phyloP scores from a whole-genome alignment of 2,113 vertebrate species.

The Paramisgurnus dabryanus region DNA sequence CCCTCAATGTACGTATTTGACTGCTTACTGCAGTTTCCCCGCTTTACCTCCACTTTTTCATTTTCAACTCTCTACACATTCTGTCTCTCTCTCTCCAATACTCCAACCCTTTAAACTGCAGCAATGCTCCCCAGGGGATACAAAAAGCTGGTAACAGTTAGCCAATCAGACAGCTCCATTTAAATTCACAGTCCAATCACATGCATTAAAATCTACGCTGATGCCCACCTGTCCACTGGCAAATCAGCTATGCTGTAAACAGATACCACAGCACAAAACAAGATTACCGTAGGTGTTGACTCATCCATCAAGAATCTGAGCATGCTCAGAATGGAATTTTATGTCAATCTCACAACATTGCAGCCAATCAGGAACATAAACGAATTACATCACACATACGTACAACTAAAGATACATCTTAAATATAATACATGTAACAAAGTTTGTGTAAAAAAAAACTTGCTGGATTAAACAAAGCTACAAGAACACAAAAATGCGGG shows the following conservation, averaged over 20 bases:
- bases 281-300: constrained; percentile 11
- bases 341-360: background rate
- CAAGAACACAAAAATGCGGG: background rate
- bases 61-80: constrained; percentile 5
- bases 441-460: too few relatives aligned
- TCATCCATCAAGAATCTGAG: constrained; percentile 10
- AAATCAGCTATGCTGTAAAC: constrained; percentile 40
- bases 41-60: background rate
- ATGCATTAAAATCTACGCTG: constrained; percentile 61
- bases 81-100: background rate
- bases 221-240: constrained; percentile 57
- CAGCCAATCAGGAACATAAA: background rate
- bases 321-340: background rate
- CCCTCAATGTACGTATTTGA: background rate
- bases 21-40: background rate
- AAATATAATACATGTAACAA: too few relatives aligned
- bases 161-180: constrained; percentile 67
- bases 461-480: background rate
- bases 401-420: background rate
- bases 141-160: constrained; percentile 66
- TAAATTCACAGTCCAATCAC: constrained; percentile 69
- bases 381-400: background rate
- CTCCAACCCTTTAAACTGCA: constrained; percentile 46
- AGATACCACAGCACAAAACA: constrained; percentile 25
- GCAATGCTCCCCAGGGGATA: constrained; percentile 52